phyloP scores from a whole-genome alignment of 2,113 vertebrate genomes.

The Montifringilla adamsi region DNA sequence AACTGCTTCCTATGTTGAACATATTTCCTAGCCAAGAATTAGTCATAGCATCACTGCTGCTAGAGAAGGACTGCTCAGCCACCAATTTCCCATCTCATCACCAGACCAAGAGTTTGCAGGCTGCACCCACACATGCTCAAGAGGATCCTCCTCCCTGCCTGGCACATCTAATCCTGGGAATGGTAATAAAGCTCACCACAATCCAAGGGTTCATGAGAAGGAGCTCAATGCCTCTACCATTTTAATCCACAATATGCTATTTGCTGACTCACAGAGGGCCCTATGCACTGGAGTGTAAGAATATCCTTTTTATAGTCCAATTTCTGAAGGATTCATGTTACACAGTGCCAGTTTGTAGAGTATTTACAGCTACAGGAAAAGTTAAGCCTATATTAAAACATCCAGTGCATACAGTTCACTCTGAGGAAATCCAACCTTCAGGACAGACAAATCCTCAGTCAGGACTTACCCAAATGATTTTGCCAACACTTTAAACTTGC shows the following conservation, averaged over 20 bases:
- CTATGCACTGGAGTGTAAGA: neutral
- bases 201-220: neutral
- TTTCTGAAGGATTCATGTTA: neutral
- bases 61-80: neutral
- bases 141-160: neutral
- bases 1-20: neutral
- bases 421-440: neutral
- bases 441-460: neutral
- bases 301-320: neutral
- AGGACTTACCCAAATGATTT: constrained; percentile 88
- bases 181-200: neutral
- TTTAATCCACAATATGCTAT: neutral
- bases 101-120: neutral
- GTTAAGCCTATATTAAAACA: neutral
- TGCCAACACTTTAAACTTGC: constrained; percentile 95
- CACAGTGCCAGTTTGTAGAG: neutral
- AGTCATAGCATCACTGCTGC: neutral
- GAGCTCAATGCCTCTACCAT: neutral
- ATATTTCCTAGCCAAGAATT: neutral
- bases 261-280: neutral
- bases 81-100: neutral
- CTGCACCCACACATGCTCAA: neutral
- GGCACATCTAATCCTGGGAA: neutral
- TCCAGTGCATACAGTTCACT: neutral
- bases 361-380: neutral